Conservation (phyloP, 2,113 vertebrate genomes). For the Anguilla japonica region DNA sequence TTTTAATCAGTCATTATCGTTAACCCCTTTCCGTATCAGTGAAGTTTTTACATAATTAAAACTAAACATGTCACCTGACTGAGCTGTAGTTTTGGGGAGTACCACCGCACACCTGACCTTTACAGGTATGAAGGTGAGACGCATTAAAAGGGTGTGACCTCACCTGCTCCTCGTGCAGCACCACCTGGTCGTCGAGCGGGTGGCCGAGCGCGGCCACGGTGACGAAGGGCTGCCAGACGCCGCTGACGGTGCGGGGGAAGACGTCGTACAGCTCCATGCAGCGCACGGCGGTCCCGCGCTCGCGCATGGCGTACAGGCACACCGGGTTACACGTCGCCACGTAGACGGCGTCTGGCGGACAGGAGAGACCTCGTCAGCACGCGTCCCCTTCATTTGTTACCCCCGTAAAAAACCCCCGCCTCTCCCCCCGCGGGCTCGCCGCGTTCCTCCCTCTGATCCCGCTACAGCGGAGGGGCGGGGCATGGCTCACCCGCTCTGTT, state of each 20-base stretch:
- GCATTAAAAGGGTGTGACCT: background rate
- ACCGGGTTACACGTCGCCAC: conserved; percentile 89
- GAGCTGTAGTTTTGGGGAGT: too few relatives aligned
- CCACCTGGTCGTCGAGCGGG: conserved; percentile 85
- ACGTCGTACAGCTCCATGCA: conserved; percentile 86
- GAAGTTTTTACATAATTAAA: too few relatives aligned
- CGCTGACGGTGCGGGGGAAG: conserved; percentile 82
- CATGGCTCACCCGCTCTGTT: background rate
- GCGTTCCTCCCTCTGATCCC: background rate
- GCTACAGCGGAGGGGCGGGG: background rate
- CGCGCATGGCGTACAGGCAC: conserved; percentile 81
- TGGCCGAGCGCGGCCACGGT: conserved; percentile 81
- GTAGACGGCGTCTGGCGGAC: conserved; percentile 70
- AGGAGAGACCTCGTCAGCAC: background rate
- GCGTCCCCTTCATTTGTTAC: background rate
- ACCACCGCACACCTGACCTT: too few relatives aligned
- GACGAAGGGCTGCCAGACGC: conserved; percentile 88
- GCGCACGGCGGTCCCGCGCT: conserved; percentile 66
- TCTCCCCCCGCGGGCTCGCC: background rate
- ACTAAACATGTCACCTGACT: too few relatives aligned
- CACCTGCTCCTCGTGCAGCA: conserved; percentile 95
- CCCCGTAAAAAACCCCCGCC: background rate
- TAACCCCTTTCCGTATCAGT: too few relatives aligned
- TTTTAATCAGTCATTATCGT: too few relatives aligned
- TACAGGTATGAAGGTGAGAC: too few relatives aligned